Conservation (phyloP, 2,113 vertebrate species). For the Macrotis lagotis region DNA sequence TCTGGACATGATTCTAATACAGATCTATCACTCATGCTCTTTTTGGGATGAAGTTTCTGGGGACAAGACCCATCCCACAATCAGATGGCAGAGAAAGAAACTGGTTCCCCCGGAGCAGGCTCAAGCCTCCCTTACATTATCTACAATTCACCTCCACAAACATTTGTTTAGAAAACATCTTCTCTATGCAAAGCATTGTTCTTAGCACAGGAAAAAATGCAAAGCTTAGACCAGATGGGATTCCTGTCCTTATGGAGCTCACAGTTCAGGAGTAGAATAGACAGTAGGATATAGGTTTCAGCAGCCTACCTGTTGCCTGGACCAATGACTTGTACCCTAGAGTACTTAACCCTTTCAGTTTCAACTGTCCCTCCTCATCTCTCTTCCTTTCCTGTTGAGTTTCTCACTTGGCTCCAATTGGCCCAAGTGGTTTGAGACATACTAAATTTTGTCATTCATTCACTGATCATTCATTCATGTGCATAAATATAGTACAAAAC, state of each 20-base stretch:
- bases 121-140: not conserved
- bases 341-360: not conserved
- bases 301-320: not conserved
- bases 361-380: not conserved
- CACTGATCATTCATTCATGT: not conserved
- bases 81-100: not conserved
- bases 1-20: not conserved
- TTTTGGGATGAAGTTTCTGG: not conserved
- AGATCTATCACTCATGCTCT: not conserved
- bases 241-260: not conserved
- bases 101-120: not conserved
- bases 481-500: not conserved
- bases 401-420: not conserved
- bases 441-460: not conserved
- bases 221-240: not conserved
- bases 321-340: not conserved
- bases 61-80: not conserved
- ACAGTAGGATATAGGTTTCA: not conserved
- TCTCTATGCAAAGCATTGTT: not conserved
- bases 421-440: not conserved
- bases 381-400: not conserved
- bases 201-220: not conserved
- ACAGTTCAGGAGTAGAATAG: not conserved
- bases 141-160: not conserved
- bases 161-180: not conserved